These are phyloP conservation scores for Rhombomys opimus DNA, from an alignment of 2,113 vertebrate genomes.

Conservation along the genomic window DNA sequence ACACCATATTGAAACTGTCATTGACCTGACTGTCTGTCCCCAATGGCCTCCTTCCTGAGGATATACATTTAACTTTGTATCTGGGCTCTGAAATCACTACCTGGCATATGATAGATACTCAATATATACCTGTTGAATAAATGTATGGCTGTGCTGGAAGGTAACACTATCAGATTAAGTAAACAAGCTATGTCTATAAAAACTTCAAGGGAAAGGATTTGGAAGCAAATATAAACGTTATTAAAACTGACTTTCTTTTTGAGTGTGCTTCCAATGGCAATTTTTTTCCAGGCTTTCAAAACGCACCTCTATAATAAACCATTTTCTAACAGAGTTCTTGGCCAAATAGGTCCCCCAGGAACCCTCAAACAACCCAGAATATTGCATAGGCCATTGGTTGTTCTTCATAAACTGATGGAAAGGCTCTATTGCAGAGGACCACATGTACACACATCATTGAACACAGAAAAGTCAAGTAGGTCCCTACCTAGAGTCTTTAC, in stretches of 20 bases:
- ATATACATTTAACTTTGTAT: not conserved
- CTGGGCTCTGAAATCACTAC: not conserved
- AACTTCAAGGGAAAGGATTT: not conserved
- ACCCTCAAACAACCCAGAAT: not conserved
- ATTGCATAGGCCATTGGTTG: not conserved
- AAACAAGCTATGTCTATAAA: not conserved
- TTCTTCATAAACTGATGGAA: not conserved
- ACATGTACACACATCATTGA: not conserved
- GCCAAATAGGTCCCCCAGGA: not conserved
- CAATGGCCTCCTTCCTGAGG: not conserved
- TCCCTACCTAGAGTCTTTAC: not conserved
- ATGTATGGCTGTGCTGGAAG: not conserved
- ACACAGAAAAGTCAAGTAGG: not conserved
- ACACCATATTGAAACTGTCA: not conserved
- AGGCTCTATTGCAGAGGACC: not conserved
- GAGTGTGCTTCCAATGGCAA: not conserved
- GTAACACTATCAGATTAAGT: not conserved
- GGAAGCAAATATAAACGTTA: not conserved
- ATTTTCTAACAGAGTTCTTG: not conserved
- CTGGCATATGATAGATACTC: not conserved
- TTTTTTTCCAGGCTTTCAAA: constrained; percentile 28
- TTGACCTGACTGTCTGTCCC: not conserved
- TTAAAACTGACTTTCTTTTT: not conserved
- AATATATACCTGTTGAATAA: not conserved
- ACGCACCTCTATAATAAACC: not conserved